phyloP scores from a whole-genome alignment of 2,113 vertebrate species.

The Nesogale talazaci region DNA sequence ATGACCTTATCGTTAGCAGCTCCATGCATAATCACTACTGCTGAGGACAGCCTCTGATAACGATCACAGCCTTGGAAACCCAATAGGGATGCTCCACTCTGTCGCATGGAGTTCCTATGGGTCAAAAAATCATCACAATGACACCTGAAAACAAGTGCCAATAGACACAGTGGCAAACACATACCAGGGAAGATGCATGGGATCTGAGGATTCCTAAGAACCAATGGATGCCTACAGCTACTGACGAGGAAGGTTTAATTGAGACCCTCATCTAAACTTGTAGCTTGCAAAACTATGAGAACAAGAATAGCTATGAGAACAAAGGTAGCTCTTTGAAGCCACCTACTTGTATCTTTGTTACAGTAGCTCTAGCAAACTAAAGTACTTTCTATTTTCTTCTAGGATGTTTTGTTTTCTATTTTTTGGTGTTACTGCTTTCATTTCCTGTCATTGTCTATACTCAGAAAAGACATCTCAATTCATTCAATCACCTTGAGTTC shows the following conservation, averaged over 20 bases:
- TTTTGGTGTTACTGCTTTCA: not conserved
- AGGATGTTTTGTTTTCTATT: not conserved
- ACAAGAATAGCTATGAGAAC: not conserved
- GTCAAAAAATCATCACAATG: not conserved
- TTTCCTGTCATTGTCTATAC: not conserved
- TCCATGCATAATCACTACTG: too few species aligned
- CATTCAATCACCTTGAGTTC: conserved; percentile 68
- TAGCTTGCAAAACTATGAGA: not conserved
- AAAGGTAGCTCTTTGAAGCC: not conserved
- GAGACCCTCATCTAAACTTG: not conserved
- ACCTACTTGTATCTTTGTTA: not conserved
- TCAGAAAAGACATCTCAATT: conserved; percentile 52
- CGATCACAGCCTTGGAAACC: not conserved
- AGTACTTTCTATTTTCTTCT: not conserved
- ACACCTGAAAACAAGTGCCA: not conserved
- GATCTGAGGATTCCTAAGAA: not conserved
- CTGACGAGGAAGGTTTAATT: not conserved
- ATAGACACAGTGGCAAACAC: not conserved
- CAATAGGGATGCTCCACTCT: not conserved
- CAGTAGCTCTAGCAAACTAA: not conserved
- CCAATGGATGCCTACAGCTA: not conserved
- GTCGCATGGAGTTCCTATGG: not conserved
- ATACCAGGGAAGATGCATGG: not conserved
- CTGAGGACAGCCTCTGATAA: not conserved
- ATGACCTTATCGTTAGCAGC: too few species aligned